Evolutionary conservation across 2,797 vertebrate species (phyloP), one percentile per base, ranked within the genome.

Genomic region (Sternarchorhynchus goeldii): DNA sequence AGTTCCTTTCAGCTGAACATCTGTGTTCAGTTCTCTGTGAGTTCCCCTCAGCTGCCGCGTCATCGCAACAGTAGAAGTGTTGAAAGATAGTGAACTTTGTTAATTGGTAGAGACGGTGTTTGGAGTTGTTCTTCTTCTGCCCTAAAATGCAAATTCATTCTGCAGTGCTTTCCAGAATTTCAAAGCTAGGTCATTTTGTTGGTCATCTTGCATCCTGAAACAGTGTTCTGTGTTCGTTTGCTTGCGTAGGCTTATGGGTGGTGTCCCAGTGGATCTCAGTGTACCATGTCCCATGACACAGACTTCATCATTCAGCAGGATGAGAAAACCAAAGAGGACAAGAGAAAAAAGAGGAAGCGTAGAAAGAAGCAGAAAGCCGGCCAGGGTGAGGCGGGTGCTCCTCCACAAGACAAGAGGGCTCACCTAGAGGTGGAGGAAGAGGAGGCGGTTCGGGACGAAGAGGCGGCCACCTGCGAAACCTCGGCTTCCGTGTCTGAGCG

Each of bases 241-340:
- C 65, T 36, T 4, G 72, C 0, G 31, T 87, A 99, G 97, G 96
- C 95, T 0, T 99, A 96, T 12, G 98, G 97, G 60, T 99, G 96
- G 96, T 99, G 97, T 84, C 92, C 94, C 0, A 92, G 94, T 60
- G 98, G 98, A 16, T 70, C 91, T 14, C 91, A 93, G 77, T 99
- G 98, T 88, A 85, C 88, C 14, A 89, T 92, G 75, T 99, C 97
- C 57, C 98, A 99, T 5, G 94, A 99, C 86, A 98, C 96, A 0
- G 96, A 99, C 87, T 93, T 94, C 53, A 99, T 99, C 85, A 94
- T 99, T 73, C 94, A 94, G 10, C 94, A 95, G 73, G 96, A 99
- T 0, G 97, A 99, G 87, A 94, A 90, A 68, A 77, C 64, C 17
- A 88, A 83, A 25, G 90, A 91, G 1, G 91, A 94, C 34, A 98